These are phyloP conservation scores for Nyctibius bracteatus DNA, from an alignment of 2,113 vertebrate species.

Conservation along the genomic window DNA sequence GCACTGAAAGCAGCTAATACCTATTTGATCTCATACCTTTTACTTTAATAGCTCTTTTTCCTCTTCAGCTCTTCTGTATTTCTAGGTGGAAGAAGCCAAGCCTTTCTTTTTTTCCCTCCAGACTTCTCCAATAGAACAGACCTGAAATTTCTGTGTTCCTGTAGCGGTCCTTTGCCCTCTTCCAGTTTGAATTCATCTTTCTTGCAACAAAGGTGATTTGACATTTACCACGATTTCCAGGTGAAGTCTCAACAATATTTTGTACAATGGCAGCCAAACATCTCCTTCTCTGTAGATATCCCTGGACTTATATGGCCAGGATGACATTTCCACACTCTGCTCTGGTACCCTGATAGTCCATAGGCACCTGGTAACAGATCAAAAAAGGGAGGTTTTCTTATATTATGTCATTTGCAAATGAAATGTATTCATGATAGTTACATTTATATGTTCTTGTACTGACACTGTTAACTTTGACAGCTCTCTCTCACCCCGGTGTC, in stretches of 20 bases:
- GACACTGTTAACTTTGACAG: not conserved
- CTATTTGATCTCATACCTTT: not conserved
- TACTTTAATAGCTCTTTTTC: not conserved
- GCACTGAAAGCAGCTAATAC: not conserved
- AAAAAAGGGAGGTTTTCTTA: not conserved
- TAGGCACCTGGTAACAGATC: not conserved
- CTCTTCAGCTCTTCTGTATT: not conserved
- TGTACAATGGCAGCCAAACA: not conserved
- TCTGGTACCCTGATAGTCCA: not conserved
- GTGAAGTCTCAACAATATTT: not conserved
- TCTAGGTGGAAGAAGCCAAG: not conserved
- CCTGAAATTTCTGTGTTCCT: not conserved
- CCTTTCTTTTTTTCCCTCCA: not conserved
- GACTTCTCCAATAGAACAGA: not conserved
- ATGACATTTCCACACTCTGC: fast-evolving
- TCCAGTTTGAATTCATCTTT: not conserved
- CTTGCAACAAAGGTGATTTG: not conserved
- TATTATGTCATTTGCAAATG: not conserved
- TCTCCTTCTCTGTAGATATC: not conserved
- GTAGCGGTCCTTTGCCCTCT: not conserved
- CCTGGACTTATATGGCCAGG: not conserved
- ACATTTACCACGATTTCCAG: not conserved
- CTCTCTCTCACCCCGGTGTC: not conserved
- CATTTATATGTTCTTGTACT: not conserved
- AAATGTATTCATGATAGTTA: not conserved